Evolutionary conservation across 1,140 invertebrate species (phyloP), one percentile per base, ranked within the genome.

Genomic region (Capitella teleta): DNA sequence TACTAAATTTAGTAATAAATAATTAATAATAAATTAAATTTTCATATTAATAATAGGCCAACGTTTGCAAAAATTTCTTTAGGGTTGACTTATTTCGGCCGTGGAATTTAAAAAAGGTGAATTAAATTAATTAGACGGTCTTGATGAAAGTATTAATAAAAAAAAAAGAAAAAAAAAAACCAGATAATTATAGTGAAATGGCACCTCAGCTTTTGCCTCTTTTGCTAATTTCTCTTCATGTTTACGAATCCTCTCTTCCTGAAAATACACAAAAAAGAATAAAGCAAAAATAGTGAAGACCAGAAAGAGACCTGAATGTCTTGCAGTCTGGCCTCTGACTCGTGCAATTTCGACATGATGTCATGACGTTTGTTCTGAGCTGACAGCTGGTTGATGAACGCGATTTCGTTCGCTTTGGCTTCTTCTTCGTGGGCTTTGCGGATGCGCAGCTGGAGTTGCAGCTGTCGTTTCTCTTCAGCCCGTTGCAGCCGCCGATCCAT

Each of bases 361-460:
- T 96, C 91, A 63, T 93, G 83, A 3, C 87, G 74, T 61, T 93
- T 86, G 68, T 96, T 95, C 72, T 95, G 87, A 1, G 91, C 91
- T 64, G 96, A 89, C 2, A 97, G 72, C 61, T 88, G 86, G 70
- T 96, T 96, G 47, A 97, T 98, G 68, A 98, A 98, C 25, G 90
- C 91, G 52, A 98, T 96, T 76, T 97, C 93, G 59, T 90, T 87
- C 0, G 92, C 76, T 72, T 98, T 97, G 37, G 91, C 88, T 57
- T 96, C 92, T 70, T 98, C 93, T 61, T 97, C 93, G 59, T 96
- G 91, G 2, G 93, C 93, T 70, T 97, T 97, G 49, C 83, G 80
- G 1, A 93, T 83, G 56, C 93, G 89, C 52, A 85, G 83, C 61
- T 84, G 74, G 24, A 87, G 66, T 66, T 83, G 77, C 57, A 84